These are phyloP conservation scores for Chymomyza fuscimana DNA, from an alignment of 2,888 invertebrate species.

Conservation along the genomic window DNA sequence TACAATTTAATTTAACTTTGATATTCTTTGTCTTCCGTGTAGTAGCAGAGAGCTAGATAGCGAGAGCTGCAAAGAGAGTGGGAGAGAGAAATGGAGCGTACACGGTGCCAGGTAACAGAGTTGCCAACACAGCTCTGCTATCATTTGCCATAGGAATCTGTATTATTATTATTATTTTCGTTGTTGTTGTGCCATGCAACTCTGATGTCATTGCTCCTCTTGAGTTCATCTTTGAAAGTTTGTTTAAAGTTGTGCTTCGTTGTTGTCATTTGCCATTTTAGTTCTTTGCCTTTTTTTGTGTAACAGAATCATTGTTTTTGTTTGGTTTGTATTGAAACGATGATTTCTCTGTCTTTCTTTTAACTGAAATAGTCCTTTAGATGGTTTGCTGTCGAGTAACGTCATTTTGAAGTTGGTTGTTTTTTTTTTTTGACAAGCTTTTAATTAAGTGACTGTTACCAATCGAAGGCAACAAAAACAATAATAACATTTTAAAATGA, in stretches of 20 bases:
- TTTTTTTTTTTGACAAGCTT: constrained; percentile 6
- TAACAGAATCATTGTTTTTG: background rate
- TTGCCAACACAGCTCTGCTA: background rate
- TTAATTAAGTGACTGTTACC: constrained; percentile 15
- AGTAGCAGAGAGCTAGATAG: background rate
- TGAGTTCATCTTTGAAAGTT: constrained; percentile 51
- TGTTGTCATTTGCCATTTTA: background rate
- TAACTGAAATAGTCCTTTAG: constrained; percentile 9
- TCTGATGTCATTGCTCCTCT: background rate
- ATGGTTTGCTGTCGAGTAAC: background rate
- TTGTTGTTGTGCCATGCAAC: constrained; percentile 6
- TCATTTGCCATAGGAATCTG: constrained; percentile 7
- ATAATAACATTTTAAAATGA: background rate
- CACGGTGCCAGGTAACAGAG: background rate
- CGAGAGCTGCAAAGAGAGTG: too few relatives aligned
- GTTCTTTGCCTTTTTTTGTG: background rate
- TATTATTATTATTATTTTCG: background rate
- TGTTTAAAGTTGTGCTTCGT: constrained; percentile 34
- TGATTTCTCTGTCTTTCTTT: background rate
- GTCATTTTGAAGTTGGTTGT: background rate
- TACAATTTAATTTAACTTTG: constrained; percentile 80
- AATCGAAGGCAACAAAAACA: background rate
- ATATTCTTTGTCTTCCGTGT: constrained; percentile 66
- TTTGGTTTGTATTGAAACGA: background rate
- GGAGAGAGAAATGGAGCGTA: too few relatives aligned